Evolutionary conservation across 2,113 vertebrate genomes (phyloP), one percentile per base, ranked within the genome.

Genomic region (Campylorhamphus procurvoides): DNA sequence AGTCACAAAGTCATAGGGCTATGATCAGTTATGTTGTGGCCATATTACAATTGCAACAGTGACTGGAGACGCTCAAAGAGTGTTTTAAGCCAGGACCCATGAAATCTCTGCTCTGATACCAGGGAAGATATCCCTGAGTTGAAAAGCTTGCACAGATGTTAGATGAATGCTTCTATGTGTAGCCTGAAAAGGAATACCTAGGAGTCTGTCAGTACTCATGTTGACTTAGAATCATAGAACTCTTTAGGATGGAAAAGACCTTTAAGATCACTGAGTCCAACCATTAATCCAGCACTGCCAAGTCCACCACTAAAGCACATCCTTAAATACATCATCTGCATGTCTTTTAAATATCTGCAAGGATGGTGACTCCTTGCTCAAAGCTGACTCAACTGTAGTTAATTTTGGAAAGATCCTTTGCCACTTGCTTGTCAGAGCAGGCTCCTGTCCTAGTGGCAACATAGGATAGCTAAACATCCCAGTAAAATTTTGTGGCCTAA

Each of bases 341-440:
- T 0, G 0, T 55, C 40, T 49, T 47, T 83, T 62, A 55, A 47
- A 18, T 18, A 16, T 67, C 63, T 63, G 17, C 0, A 4, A 40
- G 2, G 2, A 10, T 31, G n/a, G 55, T 62, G 55, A 62, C 14
- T 55, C 18, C 7, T 62, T 46, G 8, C 67, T 60, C 42, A 83
- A 35, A 59, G 18, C 13, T 49, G 50, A 7, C 10, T 85, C 17
- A 84, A 5, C 27, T 27, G 2, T 9, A 13, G 20, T 60, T 63
- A 28, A 50, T 82, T 87, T 68, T 59, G 10, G 22, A 31, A 64
- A 68, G 31, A 22, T 72, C 6, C 76, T 25, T 50, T 92, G 35
- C 35, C 22, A 6, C 1, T 2, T 80, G 11, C 14, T 69, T 42
- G 8, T 59, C 44, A 67, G 4, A 9, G 24, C 17, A 66, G 8